Base-by-base conservation (phyloP, 2,797 vertebrate species). In the Phoxinus dragarum region DNA sequence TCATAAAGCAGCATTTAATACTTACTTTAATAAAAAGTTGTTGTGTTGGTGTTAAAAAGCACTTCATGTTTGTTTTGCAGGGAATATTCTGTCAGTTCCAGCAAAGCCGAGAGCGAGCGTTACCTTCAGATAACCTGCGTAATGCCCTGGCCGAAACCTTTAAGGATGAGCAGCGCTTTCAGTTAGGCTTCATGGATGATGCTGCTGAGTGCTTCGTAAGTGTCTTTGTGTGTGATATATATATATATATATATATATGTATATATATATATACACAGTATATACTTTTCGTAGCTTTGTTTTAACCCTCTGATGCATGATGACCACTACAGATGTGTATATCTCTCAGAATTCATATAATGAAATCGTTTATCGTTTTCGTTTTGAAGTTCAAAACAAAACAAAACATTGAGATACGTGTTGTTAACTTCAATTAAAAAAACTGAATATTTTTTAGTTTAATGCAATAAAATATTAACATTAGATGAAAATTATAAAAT, bases 131-230 rank as follows among this genome's bases (percentile, higher is more conserved):
- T 92, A 97, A 97, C 89, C 96, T 99, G 93, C 96, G 98, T 77
- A 94, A 96, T n/a, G 98, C 98, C 84, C 95, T 99, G n/a, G 98
- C 98, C 0, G 98, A 99, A 91, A 99, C 97, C 91, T 99, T 99
- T 95, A 97, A 97, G 93, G 98, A 99, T 80, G 98, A 99, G 87
- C 98, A 98, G 64, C 96, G 98, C 72, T 99, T 99, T 94, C 98
- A 99, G 94, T 97, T 99, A 90, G 98, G 98, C 71, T 96, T 97
- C 84, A 99, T 99, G 98, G 98, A 99, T 54, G 98, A 99, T 86
- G 98, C 98, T 36, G 98, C 98, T 2, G 98, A 99, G 91, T 99
- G 98, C 93, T 99, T 99, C 92, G 98, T 99, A 91, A 96, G 98
- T 91, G 59, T 90, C 73, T 91, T 89, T 88, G 80, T 84, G 81